Base-by-base conservation (phyloP, 1,140 invertebrate genomes). In the Colletes gigas region DNA sequence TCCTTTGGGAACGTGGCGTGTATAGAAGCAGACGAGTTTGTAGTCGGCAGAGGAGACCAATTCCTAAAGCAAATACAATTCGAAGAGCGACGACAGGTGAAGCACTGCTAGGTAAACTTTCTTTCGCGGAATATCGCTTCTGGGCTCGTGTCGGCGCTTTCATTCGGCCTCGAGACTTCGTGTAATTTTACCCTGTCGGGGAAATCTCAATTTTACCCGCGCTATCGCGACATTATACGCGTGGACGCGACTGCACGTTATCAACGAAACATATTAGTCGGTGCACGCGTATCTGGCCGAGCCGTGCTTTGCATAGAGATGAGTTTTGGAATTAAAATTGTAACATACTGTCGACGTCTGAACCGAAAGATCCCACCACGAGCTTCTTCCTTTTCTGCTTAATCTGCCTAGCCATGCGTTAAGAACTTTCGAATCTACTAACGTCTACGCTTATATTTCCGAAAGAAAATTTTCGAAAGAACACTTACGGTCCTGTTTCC, bases 401-500 rank as follows among this genome's bases (percentile, higher is more conserved):
- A 80, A 75, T 47, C 19, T 54, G 30, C 52, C 50, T 63, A 54
- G 75, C 78, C 62, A 66, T 71, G 55, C 74, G 41, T 57, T 52
- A 67, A 65, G 66, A 72, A 55, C 54, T 54, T 59, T 54, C 47
- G 57, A 73, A 19, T 50, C 47, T 47, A 52, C 44, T 21, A 52
- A 19, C 17, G 14, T 47, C 0, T 19, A 9, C 3, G 41, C 41
- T 9, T 14, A 50, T 21, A 7, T 41, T 74, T 71, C 68, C 54
- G 72, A 78, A 55, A 52, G 0, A 30, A 30, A 30, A 30, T 30
- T 30, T 30, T 30, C 30, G 30, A 30, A 30, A 30, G 4, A 47
- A 19, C 47, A 89, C 93, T 93, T 90, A 95, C 95, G 83, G 95
- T 95, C 89, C 94, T 91, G 90, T 95, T 95, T 54, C 94, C 95